phyloP scores from a whole-genome alignment of 2,113 vertebrate species.

The Laticauda laticaudata region DNA sequence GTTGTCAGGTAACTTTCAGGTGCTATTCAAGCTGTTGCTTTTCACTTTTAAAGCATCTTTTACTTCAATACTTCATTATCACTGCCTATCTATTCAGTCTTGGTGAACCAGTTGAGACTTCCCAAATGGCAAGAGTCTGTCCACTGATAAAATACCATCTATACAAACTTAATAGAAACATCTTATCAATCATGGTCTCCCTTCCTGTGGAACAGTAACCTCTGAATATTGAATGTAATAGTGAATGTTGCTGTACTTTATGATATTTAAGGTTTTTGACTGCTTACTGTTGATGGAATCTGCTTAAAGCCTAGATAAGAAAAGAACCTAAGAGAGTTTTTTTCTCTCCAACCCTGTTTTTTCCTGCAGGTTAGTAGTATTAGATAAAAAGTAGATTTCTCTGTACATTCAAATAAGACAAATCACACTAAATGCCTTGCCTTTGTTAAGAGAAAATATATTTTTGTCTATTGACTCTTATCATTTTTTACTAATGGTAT shows the following conservation, averaged over 20 bases:
- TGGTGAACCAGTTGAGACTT: neutral
- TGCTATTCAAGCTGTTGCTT: neutral
- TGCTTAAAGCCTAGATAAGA: neutral
- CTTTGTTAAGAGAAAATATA: neutral
- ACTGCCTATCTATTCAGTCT: neutral
- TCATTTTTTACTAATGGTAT: slow-evolving; percentile 9
- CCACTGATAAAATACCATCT: neutral
- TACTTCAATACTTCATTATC: neutral
- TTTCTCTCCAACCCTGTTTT: neutral
- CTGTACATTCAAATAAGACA: neutral
- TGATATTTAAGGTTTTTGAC: neutral
- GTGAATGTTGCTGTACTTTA: neutral
- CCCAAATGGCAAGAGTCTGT: neutral
- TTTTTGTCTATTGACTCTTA: neutral
- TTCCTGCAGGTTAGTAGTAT: neutral
- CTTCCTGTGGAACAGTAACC: neutral
- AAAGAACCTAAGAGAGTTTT: neutral
- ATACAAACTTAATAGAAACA: neutral
- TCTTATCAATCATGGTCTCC: neutral
- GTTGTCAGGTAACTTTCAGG: neutral
- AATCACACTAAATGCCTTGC: slow-evolving; percentile 15
- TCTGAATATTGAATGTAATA: neutral
- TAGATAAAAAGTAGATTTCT: neutral
- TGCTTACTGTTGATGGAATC: neutral
- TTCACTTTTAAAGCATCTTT: neutral